These are phyloP conservation scores for Phoeniculus purpureus DNA, from an alignment of 2,797 vertebrate genomes.

Conservation along the genomic window DNA sequence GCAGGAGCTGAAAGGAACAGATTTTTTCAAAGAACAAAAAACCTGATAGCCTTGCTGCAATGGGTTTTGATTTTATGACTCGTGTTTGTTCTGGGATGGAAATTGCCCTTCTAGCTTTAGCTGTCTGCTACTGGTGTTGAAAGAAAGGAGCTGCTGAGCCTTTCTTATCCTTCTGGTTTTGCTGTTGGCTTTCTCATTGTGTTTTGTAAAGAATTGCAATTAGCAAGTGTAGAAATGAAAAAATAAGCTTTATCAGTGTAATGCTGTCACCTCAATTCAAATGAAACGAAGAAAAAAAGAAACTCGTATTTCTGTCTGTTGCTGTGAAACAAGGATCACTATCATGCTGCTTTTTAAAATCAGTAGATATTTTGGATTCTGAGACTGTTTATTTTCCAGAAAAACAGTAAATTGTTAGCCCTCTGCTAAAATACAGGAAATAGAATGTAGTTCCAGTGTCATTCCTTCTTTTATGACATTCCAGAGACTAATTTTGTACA, in stretches of 20 bases:
- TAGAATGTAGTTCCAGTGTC: constrained; percentile 63
- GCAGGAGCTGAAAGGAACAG: constrained; percentile 80
- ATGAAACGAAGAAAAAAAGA: background rate
- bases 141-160: background rate
- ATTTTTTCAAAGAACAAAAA: constrained; percentile 83
- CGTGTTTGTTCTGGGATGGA: background rate
- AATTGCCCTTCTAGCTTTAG: background rate
- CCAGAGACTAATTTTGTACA: constrained; percentile 69
- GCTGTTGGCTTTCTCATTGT: background rate
- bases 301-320: background rate
- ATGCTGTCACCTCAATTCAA: background rate
- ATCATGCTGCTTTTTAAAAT: background rate
- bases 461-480: constrained; percentile 38
- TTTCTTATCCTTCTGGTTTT: background rate
- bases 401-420: constrained; percentile 40
- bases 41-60: background rate
- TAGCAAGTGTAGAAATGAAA: background rate
- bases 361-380: constrained; percentile 38
- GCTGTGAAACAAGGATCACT: constrained; percentile 9
- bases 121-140: rapidly evolving
- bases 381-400: constrained; percentile 23
- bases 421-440: constrained; percentile 15
- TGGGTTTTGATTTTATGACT: background rate
- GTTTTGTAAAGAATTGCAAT: background rate
- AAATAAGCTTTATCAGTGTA: background rate